Percentiles rank a stretch among this genome's conserved stretches.
These are phyloP conservation scores for Palaemon carinicauda DNA, from an alignment of 1,140 invertebrate genomes.

Conservation along the genomic window DNA sequence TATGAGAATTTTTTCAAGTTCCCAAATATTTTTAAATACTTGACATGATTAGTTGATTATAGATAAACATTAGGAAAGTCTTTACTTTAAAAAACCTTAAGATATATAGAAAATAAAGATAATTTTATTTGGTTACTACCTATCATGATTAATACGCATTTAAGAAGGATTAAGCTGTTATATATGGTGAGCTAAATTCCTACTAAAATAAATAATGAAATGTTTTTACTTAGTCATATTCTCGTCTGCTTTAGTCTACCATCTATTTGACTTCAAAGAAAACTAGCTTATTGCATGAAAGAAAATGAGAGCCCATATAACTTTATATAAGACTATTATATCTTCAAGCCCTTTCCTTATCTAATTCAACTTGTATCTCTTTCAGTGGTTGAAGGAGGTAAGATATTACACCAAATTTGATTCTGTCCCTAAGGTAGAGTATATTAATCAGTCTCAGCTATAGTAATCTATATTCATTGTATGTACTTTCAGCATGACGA, in stretches of 20 bases:
- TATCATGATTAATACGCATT: no score
- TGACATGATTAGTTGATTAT: no score
- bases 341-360: neutral
- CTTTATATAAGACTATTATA: slow-evolving; percentile 16
- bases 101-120: no score
- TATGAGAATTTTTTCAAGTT: no score
- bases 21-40: no score
- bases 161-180: no score
- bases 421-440: slow-evolving; percentile 43
- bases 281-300: slow-evolving; percentile 28
- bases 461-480: neutral
- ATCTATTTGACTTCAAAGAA: neutral
- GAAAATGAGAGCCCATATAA: slow-evolving; percentile 2
- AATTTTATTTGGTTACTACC: no score
- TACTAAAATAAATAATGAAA: no score
- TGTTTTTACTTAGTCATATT: no score
- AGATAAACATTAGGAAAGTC: no score
- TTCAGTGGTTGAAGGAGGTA: slow-evolving; percentile 57
- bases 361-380: slow-evolving; percentile 36
- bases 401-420: slow-evolving; percentile 34
- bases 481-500: neutral
- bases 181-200: no score
- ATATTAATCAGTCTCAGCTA: slow-evolving; percentile 10
- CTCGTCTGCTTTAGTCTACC: neutral
- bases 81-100: no score